Evolutionary conservation across 1,140 invertebrate genomes (phyloP), one percentile per base, ranked within the genome.

Genomic region (Ooceraea biroi): DNA sequence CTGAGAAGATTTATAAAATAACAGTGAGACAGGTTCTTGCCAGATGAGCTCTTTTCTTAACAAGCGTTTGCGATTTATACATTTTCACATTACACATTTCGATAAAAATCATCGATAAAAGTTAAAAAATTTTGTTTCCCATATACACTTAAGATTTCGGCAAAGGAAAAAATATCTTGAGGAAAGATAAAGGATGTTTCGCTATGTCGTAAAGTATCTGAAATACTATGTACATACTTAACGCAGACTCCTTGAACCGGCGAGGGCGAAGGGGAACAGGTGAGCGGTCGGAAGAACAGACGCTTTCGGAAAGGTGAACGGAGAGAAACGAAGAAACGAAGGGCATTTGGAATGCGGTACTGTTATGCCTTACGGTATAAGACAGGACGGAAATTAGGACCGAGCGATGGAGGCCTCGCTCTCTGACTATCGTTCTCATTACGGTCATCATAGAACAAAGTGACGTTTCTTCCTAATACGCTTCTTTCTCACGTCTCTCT

Each of bases 291-390:
- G 69, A 88, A 86, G 88, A 91, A 71, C 76, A 80, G 71, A 41
- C 74, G 82, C 72, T 82, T 85, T 89, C 77, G 88, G 89, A 91
- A 90, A 91, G 91, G 90, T 89, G 89, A 92, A 89, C 88, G 86
- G 92, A 91, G 85, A 86, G 92, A 91, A 91, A 90, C 85, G 91
- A 91, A 91, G 90, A 88, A 89, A 89, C 92, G 92, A 93, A 94
- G 92, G 93, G 92, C 92, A 93, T 91, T 90, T 85, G 91, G 93
- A 93, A 93, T 93, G 93, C 92, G 89, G 90, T 94, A 94, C 93
- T 94, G 93, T 93, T 93, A 94, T 92, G 85, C 90, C 93, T 93
- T 92, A 93, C 93, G 93, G 93, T 94, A 93, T 89, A 93, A 86
- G 91, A 89, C 88, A 88, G 87, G 90, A 93, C 93, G 93, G 91